Conservation (phyloP, 2,888 invertebrate species). For the Lumbricus terrestris region DNA sequence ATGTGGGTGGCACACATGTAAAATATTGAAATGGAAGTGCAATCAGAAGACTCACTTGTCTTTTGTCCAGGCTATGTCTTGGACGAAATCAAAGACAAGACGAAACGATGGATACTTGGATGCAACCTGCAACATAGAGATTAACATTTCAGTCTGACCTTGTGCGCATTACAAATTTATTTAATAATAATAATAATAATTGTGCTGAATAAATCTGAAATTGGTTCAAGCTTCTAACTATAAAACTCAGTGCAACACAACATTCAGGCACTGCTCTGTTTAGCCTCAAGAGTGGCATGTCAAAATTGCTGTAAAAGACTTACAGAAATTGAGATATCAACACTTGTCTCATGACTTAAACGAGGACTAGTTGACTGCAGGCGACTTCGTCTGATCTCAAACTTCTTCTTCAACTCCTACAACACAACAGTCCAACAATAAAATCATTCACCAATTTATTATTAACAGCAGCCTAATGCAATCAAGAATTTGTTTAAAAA, state of each 20-base stretch:
- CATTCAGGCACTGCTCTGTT: not conserved
- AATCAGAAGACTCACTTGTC: not conserved
- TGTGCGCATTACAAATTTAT: too few species aligned
- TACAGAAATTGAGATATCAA: not conserved
- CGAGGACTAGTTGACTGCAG: not conserved
- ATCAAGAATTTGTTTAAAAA: too few species aligned
- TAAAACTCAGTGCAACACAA: too few species aligned
- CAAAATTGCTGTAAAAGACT: not conserved
- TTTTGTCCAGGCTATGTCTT: not conserved
- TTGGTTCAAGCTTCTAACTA: too few species aligned
- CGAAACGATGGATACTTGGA: slow-evolving; percentile 9
- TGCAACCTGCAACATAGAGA: not conserved
- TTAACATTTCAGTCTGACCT: too few species aligned
- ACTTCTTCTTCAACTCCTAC: not conserved
- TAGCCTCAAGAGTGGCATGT: not conserved
- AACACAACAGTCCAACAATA: not conserved
- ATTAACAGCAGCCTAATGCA: not conserved
- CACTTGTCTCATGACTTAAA: not conserved
- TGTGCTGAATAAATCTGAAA: too few species aligned
- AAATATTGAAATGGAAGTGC: not conserved
- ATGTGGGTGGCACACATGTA: not conserved
- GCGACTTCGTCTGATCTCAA: not conserved
- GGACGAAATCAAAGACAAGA: slow-evolving; percentile 13
- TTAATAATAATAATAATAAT: too few species aligned
- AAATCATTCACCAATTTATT: not conserved